Evolutionary conservation across 2,888 invertebrate genomes (phyloP), one percentile per base, ranked within the genome.

Genomic region (Aspidiotus rigidus): DNA sequence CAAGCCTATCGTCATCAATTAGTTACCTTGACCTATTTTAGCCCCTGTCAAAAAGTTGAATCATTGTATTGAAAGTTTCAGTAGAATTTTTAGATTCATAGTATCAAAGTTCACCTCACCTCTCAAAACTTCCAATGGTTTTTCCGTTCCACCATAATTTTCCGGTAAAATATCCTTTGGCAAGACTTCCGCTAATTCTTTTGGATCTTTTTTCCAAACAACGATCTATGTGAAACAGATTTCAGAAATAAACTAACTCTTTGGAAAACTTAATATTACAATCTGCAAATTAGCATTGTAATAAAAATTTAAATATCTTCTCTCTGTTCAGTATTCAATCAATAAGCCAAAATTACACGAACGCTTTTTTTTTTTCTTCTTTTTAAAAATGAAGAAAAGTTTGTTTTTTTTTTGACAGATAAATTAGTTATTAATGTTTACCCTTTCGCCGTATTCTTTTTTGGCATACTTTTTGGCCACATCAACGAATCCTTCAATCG

Each of bases 81-180:
- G 28, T 28, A 28, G 28, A 28, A 28, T 28, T 49, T 49, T 6
- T 49, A 49, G n/a, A 2, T 49, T 13, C 6, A n/a, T 49, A 6
- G 10, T 49, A 49, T 49, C 3, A 11, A 49, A 11, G 49, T 49
- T 49, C 6, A n/a, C 3, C 49, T 49, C 13, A 66, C 66, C 66
- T 66, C 53, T 57, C 16, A 66, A 41, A n/a, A 44, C 66, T 59
- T 66, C 66, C 13, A 66, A 15, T 8, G 66, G 53, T 59, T 49
- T 57, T 39, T 66, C 66, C 9, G 11, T 66, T 49, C 66, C 66
- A 15, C 66, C 66, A 16, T 66, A 66, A 66, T 66, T 66, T 44
- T 17, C n/a, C 13, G 66, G 66, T 16, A 66, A 39, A 44, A 60
- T 42, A 49, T 66, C 66, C 53, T 66, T 66, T 9, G 66, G 66